Evolutionary conservation across 2,113 vertebrate species (phyloP), one percentile per base, ranked within the genome.

Genomic region (Cebidichthys violaceus): DNA sequence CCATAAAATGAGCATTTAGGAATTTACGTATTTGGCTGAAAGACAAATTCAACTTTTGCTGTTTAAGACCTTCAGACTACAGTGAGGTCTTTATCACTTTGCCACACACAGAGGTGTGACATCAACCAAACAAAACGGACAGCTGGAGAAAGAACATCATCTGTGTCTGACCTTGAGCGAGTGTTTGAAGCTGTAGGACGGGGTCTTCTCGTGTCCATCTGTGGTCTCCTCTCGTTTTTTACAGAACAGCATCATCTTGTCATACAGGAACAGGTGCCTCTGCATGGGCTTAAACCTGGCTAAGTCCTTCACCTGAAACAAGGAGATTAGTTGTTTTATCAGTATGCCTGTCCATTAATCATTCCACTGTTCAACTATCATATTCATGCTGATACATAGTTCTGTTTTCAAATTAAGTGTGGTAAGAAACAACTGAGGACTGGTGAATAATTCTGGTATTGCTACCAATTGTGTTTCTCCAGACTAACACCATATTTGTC

Each of bases 261-360:
- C 93, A 13, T 99, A 99, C 1, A 99, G 96, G 84, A 99, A 99
- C 41, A 99, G 95, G 69, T 99, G 97, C 55, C 98, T 95, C 87
- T 98, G 97, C 96, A 98, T 99, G 1, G 98, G 97, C 86, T 99
- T 99, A 83, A 99, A 99, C 62, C 97, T 93, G 2, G 97, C 97
- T 90, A 99, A 92, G 88, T 99, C 98, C 93, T 98, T 99, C 82
- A 99, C 97, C 92, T 93, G 83, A 27, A 81, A 82, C 8, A 57
- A 87, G 45, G 9, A 2, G 0, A 70, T 13, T 6, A 22, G 1
- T 64, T 17, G 47, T 3, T 41, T n/a, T 6, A 18, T 24, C 45
- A 39, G 22, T 20, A 2, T 29, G 10, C 7, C 33, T n/a, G 6
- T 60, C 15, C 10, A 54, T 22, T 3, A 7, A 13, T 65, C 17